Percentiles rank a stretch among this genome's conserved stretches.
Conservation (phyloP, 2,113 vertebrate species). For the Petromus typicus region DNA sequence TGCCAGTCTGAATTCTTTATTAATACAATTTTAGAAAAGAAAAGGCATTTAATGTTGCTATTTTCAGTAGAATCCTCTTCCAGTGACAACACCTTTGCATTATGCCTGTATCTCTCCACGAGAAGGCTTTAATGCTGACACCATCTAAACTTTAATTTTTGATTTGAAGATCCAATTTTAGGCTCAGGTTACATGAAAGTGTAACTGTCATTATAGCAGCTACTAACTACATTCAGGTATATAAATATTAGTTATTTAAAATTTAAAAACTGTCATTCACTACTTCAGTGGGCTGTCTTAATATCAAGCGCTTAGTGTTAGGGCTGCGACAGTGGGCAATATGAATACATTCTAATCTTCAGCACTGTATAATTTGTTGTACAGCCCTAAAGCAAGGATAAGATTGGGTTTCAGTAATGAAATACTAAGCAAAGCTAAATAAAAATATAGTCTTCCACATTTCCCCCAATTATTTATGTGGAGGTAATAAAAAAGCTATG, state of each 20-base stretch:
- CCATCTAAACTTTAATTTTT: neutral
- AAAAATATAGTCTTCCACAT: neutral
- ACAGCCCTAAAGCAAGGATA: neutral
- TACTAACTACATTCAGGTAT: neutral
- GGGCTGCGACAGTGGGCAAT: neutral
- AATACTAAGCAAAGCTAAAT: neutral
- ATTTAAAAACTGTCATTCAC: neutral
- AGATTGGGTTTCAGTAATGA: neutral
- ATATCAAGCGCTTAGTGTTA: neutral
- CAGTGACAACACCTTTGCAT: neutral
- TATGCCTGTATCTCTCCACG: neutral
- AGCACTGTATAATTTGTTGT: neutral
- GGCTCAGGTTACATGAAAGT: neutral
- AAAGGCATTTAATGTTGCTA: neutral
- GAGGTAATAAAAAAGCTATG: neutral
- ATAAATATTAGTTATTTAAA: neutral
- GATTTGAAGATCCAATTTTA: neutral
- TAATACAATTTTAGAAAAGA: neutral
- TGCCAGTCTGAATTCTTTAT: neutral
- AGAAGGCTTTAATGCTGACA: neutral
- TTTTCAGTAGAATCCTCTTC: neutral
- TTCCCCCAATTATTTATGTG: neutral
- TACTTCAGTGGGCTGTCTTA: neutral
- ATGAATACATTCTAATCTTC: neutral
- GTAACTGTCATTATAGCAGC: neutral